Conservation (phyloP, 2,797 vertebrate genomes). For the Arnoldichthys spilopterus region DNA sequence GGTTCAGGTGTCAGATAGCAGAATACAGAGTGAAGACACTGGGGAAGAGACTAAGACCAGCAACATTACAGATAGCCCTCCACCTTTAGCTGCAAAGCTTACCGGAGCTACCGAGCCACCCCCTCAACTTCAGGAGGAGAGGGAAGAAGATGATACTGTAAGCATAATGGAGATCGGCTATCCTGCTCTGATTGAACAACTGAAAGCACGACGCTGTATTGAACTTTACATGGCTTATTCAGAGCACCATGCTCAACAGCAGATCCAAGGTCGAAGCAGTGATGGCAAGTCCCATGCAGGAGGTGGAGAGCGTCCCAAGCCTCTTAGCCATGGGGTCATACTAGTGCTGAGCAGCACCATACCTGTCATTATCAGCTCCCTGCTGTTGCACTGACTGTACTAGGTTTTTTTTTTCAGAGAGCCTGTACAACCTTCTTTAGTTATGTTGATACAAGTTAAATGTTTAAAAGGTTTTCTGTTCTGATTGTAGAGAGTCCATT, state of each 20-base stretch:
- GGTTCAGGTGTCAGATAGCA: not conserved
- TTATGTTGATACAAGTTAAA: not conserved
- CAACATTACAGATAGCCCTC: constrained; percentile 9
- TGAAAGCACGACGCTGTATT: constrained; percentile 73
- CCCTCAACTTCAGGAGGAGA: constrained; percentile 18
- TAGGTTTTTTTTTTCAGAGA: not conserved
- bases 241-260: constrained; percentile 55
- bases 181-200: constrained; percentile 74
- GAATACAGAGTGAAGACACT: constrained; percentile 7
- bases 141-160: constrained; percentile 66
- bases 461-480: not conserved
- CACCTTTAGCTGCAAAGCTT: constrained; percentile 18
- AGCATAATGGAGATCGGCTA: constrained; percentile 78
- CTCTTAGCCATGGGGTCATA: constrained; percentile 3
- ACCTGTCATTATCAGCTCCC: constrained; percentile 34
- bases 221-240: constrained; percentile 71
- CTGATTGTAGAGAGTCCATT: not conserved
- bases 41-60: not conserved
- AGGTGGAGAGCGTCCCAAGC: not conserved
- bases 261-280: constrained; percentile 16
- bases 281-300: rapidly evolving
- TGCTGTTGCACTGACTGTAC: constrained; percentile 29
- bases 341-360: constrained; percentile 47
- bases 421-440: not conserved
- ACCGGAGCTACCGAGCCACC: constrained; percentile 19